Evolutionary conservation across 1,140 invertebrate genomes (phyloP).

Genomic region (Tetranychus cinnabarinus): DNA sequence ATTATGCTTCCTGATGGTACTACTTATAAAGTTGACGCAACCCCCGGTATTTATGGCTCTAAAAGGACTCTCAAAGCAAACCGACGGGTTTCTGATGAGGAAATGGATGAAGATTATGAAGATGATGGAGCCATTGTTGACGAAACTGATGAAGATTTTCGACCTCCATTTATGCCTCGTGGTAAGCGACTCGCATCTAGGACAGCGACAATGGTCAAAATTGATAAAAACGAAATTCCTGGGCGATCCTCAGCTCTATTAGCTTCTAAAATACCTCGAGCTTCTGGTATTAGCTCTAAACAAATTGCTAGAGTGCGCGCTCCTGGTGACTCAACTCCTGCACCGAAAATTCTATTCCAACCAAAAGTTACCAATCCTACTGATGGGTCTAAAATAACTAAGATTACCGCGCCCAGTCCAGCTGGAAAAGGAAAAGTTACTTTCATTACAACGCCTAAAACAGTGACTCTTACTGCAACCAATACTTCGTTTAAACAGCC

Average conservation of each 20-base stretch:
- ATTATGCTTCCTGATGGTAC: slow-evolving; percentile 5
- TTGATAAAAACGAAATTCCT: background rate
- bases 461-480: background rate
- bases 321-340: background rate
- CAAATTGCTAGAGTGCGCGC: background rate
- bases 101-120: slow-evolving; percentile 3
- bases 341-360: background rate
- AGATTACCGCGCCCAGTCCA: background rate
- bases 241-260: too few relatives aligned
- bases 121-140: background rate
- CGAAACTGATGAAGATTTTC: background rate
- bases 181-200: background rate
- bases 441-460: slow-evolving; percentile 1
- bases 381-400: background rate
- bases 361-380: background rate
- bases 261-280: background rate
- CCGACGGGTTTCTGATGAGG: background rate
- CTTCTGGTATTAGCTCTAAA: background rate
- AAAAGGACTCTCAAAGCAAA: background rate
- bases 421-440: slow-evolving; percentile 2
- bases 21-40: slow-evolving; percentile 1
- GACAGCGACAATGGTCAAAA: background rate
- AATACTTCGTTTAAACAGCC: background rate
- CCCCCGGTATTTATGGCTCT: background rate
- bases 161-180: background rate